phyloP scores from a whole-genome alignment of 2,113 vertebrate species.

The Seriola aureovittata region DNA sequence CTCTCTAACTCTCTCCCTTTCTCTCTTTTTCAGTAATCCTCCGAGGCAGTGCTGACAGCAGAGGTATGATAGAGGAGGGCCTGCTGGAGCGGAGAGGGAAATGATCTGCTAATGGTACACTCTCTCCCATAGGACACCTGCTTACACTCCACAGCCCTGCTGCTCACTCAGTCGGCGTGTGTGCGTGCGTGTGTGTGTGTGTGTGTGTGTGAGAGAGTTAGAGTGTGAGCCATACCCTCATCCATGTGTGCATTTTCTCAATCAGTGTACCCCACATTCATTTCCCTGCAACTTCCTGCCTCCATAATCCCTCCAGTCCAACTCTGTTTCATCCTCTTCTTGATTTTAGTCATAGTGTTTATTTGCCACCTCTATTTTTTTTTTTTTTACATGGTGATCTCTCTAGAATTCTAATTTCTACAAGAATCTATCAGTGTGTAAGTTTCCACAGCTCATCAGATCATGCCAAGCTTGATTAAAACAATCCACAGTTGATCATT shows the following conservation, averaged over 20 bases:
- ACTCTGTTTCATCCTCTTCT: neutral
- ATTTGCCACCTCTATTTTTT: constrained; percentile 7
- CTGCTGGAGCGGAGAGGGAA: constrained; percentile 77
- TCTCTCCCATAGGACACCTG: constrained; percentile 79
- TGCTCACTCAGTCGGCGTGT: constrained; percentile 58
- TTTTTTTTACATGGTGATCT: constrained; percentile 15
- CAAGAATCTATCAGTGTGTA: constrained; percentile 19
- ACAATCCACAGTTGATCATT: constrained; percentile 65
- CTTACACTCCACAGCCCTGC: constrained; percentile 75
- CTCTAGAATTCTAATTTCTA: constrained; percentile 11
- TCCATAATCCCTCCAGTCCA: constrained; percentile 6
- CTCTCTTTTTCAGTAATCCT: constrained; percentile 73
- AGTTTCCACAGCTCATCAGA: constrained; percentile 56
- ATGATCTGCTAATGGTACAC: constrained; percentile 82
- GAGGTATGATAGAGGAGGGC: constrained; percentile 80
- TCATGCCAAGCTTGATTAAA: constrained; percentile 65
- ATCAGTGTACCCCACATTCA: constrained; percentile 28
- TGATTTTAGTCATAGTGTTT: neutral
- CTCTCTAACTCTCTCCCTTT: constrained; percentile 13
- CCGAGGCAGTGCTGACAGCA: constrained; percentile 76
- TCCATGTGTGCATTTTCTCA: constrained; percentile 36
- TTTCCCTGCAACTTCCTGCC: constrained; percentile 14
- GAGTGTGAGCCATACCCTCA: constrained; percentile 33
- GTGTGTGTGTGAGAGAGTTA: constrained; percentile 15
- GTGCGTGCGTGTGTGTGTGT: constrained; percentile 34